Evolutionary conservation across 2,888 invertebrate genomes (phyloP).

Genomic region (Drosophila paranaensis): DNA sequence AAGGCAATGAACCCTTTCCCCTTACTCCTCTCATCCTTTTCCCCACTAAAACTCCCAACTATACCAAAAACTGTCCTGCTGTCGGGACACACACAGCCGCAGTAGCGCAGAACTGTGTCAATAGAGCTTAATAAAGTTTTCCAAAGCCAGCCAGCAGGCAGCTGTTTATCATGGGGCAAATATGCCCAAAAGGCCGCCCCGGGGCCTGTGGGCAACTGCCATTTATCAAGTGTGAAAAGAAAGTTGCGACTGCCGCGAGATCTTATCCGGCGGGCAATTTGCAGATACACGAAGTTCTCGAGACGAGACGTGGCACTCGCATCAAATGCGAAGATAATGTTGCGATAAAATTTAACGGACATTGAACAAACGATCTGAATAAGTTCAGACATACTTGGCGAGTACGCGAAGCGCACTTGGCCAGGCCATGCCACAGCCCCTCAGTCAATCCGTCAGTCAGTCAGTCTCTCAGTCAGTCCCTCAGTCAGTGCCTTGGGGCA

Average conservation of each 20-base stretch:
- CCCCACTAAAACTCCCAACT: background rate
- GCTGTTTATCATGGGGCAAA: constrained; percentile 17
- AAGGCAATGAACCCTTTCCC: no score
- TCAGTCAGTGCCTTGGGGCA: constrained; percentile 47
- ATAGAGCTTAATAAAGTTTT: constrained; percentile 4
- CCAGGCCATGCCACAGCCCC: background rate
- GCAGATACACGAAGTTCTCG: constrained; percentile 25
- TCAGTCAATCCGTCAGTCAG: constrained; percentile 14
- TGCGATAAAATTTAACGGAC: constrained; percentile 53
- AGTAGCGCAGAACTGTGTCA: background rate
- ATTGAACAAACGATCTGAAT: constrained; percentile 49
- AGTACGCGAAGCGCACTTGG: constrained; percentile 12
- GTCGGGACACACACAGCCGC: no score
- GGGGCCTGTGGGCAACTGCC: constrained; percentile 4
- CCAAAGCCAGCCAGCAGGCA: constrained; percentile 1
- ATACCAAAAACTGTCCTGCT: no score
- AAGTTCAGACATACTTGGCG: constrained; percentile 28
- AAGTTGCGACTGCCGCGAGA: constrained; percentile 14
- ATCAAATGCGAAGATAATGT: constrained; percentile 49
- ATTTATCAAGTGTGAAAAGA: constrained; percentile 28
- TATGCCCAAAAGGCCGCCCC: constrained; percentile 6
- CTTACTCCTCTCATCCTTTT: no score
- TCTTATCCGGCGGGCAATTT: constrained; percentile 27
- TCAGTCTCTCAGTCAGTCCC: constrained; percentile 12
- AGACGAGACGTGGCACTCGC: constrained; percentile 24